Percentiles rank a stretch among this genome's conserved stretches.
phyloP scores from a whole-genome alignment of 1,140 invertebrate species.

The Daktulosphaira vitifoliae region DNA sequence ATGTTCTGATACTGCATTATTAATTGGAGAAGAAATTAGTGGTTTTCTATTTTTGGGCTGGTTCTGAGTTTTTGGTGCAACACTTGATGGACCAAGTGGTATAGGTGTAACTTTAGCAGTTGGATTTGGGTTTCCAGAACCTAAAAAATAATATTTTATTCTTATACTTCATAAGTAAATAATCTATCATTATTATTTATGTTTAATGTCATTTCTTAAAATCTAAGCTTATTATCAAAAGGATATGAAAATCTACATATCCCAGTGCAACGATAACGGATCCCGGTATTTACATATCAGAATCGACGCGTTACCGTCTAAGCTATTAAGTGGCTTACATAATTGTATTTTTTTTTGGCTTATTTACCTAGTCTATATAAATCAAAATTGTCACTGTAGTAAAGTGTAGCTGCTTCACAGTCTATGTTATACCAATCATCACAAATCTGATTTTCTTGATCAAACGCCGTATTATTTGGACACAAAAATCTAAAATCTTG shows the following conservation, averaged over 20 bases:
- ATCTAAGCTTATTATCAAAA: too few species aligned
- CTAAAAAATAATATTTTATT: too few species aligned
- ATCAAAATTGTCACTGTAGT: constrained; percentile 76
- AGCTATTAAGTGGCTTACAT: too few species aligned
- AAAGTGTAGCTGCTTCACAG: constrained; percentile 67
- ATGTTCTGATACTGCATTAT: constrained; percentile 44
- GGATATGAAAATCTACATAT: too few species aligned
- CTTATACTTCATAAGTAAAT: too few species aligned
- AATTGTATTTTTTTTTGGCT: too few species aligned
- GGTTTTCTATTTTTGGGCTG: constrained; percentile 29
- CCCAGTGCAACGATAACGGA: too few species aligned
- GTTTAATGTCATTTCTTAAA: too few species aligned
- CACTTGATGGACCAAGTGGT: constrained; percentile 39
- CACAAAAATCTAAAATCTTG: constrained; percentile 78
- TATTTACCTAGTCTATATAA: constrained; percentile 59
- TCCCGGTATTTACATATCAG: too few species aligned
- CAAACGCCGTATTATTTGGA: constrained; percentile 83
- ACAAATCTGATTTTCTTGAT: constrained; percentile 85
- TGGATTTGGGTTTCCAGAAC: not conserved
- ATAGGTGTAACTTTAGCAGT: constrained; percentile 38
- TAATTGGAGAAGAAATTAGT: constrained; percentile 31
- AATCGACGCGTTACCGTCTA: too few species aligned
- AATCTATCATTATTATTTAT: too few species aligned
- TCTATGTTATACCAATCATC: constrained; percentile 83
- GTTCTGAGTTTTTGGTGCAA: constrained; percentile 6